Evolutionary conservation across 2,797 vertebrate genomes (phyloP).

Genomic region (Falco naumanni): DNA sequence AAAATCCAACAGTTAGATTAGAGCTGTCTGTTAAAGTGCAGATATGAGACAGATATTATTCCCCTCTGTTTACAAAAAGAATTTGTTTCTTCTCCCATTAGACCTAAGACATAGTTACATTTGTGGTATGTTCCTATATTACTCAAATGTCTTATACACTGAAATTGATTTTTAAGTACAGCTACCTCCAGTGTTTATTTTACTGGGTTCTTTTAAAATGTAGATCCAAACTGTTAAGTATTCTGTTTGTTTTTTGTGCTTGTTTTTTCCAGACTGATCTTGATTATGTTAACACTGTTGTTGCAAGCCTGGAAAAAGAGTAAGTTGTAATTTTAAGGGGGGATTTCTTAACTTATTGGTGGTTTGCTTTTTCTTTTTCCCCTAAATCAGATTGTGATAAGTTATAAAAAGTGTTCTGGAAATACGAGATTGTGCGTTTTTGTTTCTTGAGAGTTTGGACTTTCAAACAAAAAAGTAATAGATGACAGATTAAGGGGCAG

Average conservation of each 20-base stretch:
- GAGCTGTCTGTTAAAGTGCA: neutral
- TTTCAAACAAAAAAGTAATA: neutral
- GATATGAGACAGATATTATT: neutral
- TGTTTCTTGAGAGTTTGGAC: neutral
- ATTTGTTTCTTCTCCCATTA: neutral
- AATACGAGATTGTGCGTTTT: neutral
- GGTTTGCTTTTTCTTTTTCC: neutral
- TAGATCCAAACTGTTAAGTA: neutral
- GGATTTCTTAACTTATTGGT: neutral
- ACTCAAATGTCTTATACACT: neutral
- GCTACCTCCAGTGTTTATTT: neutral
- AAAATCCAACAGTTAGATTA: neutral
- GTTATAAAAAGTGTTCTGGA: neutral
- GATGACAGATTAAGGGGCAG: neutral
- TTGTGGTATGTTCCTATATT: neutral
- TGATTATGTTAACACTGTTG: conserved; percentile 91
- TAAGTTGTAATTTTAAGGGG: conserved; percentile 77
- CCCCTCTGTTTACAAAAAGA: neutral
- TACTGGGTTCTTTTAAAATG: neutral
- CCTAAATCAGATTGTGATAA: neutral
- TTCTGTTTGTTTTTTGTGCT: neutral
- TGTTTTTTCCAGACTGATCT: conserved; percentile 85
- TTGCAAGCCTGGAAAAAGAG: conserved; percentile 93
- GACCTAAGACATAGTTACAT: neutral
- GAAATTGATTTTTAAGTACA: neutral